Evolutionary conservation across 1,140 invertebrate genomes (phyloP).

Genomic region (Luehdorfia chinensis): DNA sequence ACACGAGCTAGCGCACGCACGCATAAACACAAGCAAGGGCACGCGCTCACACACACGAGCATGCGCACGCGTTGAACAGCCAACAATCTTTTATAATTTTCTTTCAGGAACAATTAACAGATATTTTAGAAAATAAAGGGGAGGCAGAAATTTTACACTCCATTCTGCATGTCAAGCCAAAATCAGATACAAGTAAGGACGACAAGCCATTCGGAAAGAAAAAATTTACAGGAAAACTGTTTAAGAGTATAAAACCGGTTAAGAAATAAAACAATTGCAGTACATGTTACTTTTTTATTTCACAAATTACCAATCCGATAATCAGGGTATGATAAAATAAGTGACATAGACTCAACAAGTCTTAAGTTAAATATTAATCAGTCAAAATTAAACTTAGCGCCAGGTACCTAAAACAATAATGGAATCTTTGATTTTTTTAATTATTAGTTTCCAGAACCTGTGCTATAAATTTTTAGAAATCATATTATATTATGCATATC

Average conservation of each 20-base stretch:
- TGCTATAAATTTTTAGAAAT: too few species aligned
- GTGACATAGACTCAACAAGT: not conserved
- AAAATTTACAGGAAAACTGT: conserved; percentile 46
- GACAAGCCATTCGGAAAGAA: conserved; percentile 53
- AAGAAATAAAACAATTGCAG: conserved; percentile 17
- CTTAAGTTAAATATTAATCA: conserved; percentile 5
- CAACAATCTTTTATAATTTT: too few species aligned
- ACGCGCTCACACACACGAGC: too few species aligned
- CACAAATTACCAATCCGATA: conserved; percentile 8
- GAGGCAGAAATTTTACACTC: conserved; percentile 80
- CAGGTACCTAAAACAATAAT: conserved; percentile 53
- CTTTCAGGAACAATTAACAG: conserved; percentile 80
- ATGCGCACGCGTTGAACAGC: too few species aligned
- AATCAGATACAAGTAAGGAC: conserved; percentile 62
- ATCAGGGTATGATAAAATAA: not conserved
- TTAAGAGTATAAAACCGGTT: conserved; percentile 38
- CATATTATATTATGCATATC: too few species aligned
- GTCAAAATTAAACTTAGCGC: conserved; percentile 29
- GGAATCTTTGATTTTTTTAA: too few species aligned
- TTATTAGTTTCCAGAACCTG: too few species aligned
- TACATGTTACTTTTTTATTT: conserved; percentile 21
- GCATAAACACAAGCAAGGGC: too few species aligned
- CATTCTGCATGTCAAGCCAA: conserved; percentile 80
- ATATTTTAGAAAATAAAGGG: conserved; percentile 82
- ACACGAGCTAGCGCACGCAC: too few species aligned